phyloP scores from a whole-genome alignment of 2,797 vertebrate species.

The Protosalanx chinensis region DNA sequence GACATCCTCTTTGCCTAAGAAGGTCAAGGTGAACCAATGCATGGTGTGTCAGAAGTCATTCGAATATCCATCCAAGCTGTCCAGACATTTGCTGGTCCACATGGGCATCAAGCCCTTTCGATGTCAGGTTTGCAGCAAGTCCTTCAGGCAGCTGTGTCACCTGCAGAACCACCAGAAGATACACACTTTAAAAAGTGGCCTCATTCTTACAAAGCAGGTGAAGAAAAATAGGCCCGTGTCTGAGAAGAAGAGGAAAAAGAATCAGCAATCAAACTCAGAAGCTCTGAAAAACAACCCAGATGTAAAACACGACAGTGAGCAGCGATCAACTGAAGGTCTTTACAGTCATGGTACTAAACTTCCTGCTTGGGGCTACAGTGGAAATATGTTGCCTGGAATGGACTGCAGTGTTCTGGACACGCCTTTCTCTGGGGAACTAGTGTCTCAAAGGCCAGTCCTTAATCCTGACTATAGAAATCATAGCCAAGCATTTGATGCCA shows the following conservation, averaged over 20 bases:
- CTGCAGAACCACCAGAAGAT: conserved; percentile 73
- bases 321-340: not conserved
- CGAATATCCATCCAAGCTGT: conserved; percentile 73
- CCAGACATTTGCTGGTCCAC: conserved; percentile 74
- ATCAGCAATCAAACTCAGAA: not conserved
- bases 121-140: conserved; percentile 73
- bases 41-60: conserved; percentile 75
- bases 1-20: not conserved
- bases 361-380: conserved; percentile 36
- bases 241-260: not conserved
- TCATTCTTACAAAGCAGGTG: not conserved
- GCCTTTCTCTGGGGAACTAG: not conserved
- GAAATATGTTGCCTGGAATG: conserved; percentile 28
- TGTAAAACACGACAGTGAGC: conserved; percentile 26
- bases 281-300: not conserved
- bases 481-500: not conserved
- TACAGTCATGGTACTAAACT: not conserved
- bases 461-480: not conserved
- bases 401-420: not conserved
- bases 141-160: conserved; percentile 73
- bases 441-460: not conserved
- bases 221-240: not conserved
- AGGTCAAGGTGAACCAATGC: conserved; percentile 49
- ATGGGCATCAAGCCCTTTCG: conserved; percentile 73
- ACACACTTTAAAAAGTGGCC: conserved; percentile 42